phyloP scores from a whole-genome alignment of 2,888 invertebrate genomes.

The Eledone cirrhosa region DNA sequence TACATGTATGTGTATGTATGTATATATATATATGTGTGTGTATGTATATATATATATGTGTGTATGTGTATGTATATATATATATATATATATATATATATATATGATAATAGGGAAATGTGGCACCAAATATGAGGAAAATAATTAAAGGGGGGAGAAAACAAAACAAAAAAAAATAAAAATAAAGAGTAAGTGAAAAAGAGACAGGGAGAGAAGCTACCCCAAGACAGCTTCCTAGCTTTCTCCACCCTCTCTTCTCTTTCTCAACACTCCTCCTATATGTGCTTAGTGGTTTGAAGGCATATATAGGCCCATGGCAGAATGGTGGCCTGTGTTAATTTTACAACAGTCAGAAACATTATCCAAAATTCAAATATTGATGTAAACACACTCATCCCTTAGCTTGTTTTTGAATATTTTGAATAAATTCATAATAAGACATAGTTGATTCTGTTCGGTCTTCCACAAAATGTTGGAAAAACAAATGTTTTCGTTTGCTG shows the following conservation, averaged over 20 bases:
- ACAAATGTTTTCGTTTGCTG: slow-evolving; percentile 81
- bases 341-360: slow-evolving; percentile 17
- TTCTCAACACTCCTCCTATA: too few relatives aligned
- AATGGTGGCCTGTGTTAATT: not conserved
- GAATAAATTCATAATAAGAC: slow-evolving; percentile 98
- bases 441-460: slow-evolving; percentile 93
- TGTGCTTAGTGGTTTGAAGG: too few relatives aligned
- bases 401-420: slow-evolving; percentile 74
- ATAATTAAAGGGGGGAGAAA: not conserved
- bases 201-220: too few relatives aligned
- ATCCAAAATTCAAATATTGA: not conserved
- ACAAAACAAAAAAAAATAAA: not conserved
- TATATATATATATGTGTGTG: slow-evolving; percentile 4
- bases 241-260: not conserved
- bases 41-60: slow-evolving; percentile 7
- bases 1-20: not conserved
- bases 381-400: slow-evolving; percentile 46
- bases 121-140: not conserved
- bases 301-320: too few relatives aligned
- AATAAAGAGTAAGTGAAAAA: not conserved
- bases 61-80: not conserved
- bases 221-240: not conserved
- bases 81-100: not conserved
- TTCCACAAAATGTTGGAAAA: slow-evolving; percentile 90
- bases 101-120: too few relatives aligned